Evolutionary conservation across 2,797 vertebrate genomes (phyloP).

Genomic region (Champsocephalus gunnari): DNA sequence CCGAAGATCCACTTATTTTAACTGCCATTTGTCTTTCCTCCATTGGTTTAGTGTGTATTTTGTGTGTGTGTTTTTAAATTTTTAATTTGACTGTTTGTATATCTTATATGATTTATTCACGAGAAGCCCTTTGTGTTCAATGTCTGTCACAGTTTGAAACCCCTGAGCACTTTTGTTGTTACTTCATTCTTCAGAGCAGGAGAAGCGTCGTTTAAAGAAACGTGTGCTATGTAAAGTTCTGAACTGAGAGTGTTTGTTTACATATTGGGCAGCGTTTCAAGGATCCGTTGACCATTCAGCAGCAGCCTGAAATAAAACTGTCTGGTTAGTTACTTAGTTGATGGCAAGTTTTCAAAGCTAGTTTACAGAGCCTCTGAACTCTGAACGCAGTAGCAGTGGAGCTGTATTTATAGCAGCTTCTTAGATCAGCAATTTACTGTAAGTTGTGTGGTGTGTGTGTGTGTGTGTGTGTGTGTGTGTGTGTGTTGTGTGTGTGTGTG

Average conservation of each 20-base stretch:
- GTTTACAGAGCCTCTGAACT: conserved; percentile 36
- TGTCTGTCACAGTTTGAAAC: conserved; percentile 1
- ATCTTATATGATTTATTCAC: too few species aligned
- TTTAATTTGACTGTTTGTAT: too few species aligned
- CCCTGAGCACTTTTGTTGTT: not conserved
- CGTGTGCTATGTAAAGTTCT: not conserved
- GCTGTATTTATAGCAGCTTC: conserved; percentile 83
- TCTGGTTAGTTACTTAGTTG: conserved; percentile 12
- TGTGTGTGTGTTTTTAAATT: too few species aligned
- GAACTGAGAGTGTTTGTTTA: conserved; percentile 26
- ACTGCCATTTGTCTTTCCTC: too few species aligned
- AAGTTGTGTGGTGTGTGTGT: conserved; percentile 30
- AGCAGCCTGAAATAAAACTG: conserved; percentile 43
- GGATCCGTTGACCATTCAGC: conserved; percentile 29
- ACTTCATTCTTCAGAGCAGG: not conserved
- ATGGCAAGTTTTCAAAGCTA: conserved; percentile 25
- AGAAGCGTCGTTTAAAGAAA: conserved; percentile 15
- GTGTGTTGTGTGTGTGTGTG: conserved; percentile 16
- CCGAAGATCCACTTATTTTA: too few species aligned
- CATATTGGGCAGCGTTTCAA: not conserved
- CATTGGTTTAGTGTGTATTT: too few species aligned
- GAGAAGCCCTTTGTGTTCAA: not conserved
- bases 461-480: conserved; percentile 30
- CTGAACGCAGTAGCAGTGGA: conserved; percentile 53
- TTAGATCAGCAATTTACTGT: conserved; percentile 80